phyloP scores from a whole-genome alignment of 1,140 invertebrate genomes.

The Pristionchus pacificus region DNA sequence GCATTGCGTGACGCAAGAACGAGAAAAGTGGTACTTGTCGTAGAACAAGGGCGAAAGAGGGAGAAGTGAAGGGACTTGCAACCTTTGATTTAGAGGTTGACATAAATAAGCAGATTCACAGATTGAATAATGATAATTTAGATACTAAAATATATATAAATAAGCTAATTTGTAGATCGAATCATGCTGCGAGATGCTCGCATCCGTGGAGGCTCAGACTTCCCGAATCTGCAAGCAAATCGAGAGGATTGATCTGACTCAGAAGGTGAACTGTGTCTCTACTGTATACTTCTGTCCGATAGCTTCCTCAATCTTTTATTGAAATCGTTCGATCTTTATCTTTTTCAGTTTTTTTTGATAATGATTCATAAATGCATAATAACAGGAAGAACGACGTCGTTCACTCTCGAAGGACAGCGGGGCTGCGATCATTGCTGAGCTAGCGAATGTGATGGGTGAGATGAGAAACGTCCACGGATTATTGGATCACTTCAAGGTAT shows the following conservation, averaged over 20 bases:
- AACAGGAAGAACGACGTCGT: constrained; percentile 45
- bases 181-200: constrained; percentile 49
- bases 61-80: too few relatives aligned
- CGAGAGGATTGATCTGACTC: constrained; percentile 47
- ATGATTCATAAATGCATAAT: too few relatives aligned
- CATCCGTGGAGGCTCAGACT: constrained; percentile 52
- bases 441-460: constrained; percentile 48
- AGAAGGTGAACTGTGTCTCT: constrained; percentile 44
- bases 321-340: background rate
- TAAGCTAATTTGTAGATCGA: constrained; percentile 47
- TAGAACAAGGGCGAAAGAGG: too few relatives aligned
- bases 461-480: constrained; percentile 43
- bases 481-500: constrained; percentile 39
- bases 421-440: constrained; percentile 45
- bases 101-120: background rate
- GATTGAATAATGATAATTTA: constrained; percentile 13
- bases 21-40: too few relatives aligned
- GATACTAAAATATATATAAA: too few relatives aligned
- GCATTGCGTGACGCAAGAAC: too few relatives aligned
- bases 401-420: constrained; percentile 47
- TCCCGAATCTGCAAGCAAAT: constrained; percentile 45
- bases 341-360: background rate
- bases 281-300: too few relatives aligned
- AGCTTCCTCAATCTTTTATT: background rate
- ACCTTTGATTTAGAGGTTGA: background rate